Base-by-base conservation (phyloP, 2,888 invertebrate genomes). In the Drosophila mimica region DNA sequence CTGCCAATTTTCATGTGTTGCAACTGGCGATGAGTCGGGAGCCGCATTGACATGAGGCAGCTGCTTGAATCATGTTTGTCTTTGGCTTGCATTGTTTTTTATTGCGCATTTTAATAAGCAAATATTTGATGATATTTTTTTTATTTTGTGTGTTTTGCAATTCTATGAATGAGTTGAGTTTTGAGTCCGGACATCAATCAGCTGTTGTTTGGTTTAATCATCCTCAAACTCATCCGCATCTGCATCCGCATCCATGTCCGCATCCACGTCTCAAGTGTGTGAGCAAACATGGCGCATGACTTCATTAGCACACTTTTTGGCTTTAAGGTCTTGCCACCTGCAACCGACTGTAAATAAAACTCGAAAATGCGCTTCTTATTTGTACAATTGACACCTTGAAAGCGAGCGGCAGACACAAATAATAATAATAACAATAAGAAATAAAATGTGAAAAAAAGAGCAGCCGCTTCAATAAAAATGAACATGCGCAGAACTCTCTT, bases 1-100 rank as follows among this genome's bases (percentile, higher is more conserved):
- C 66, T 64, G 90, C 33, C 89, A 84, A 90, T 90, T 89, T 87
- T 87, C 78, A 76, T 87, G 83, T 86, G 79, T 53, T 76, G 85
- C 89, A 91, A 88, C 88, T 91, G 72, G 54, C 69, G 68, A 43
- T 43, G 34, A 13, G 43, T 15, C 48, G 43, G 8, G 8, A 4
- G 15, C 38, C 38, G 28, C 25, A 57, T 30, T 56, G 56, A 57
- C 28, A 30, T 9, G n/a, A 36, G 67, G 68, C 91, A 90, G 91
- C 88, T 88, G 87, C 80, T 73, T 79, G 88, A 82, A 54, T 68
- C 57, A 57, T 84, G 64, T 82, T 81, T 82, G 82, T 70, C 70
- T 83, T 70, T 53, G 52, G 17, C 64, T 31, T 61, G 54, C 36
- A 46, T 52, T 58, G 43, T 43, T n/a, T 43, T 43, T 43, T 43